Evolutionary conservation across 1,140 invertebrate species (phyloP), one percentile per base, ranked within the genome.

Genomic region (Cyphomyrmex costatus): DNA sequence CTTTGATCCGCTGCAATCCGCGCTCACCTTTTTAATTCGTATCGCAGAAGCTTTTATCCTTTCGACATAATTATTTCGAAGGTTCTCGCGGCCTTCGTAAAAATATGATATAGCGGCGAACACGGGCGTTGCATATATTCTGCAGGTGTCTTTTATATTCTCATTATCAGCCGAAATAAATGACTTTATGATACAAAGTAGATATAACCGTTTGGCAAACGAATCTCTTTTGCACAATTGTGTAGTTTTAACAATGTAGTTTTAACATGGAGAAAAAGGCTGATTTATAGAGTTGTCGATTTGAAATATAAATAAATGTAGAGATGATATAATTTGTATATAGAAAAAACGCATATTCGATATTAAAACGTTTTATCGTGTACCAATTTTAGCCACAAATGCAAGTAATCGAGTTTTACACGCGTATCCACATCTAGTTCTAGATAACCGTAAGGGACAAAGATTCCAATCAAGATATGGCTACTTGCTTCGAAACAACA

Each of bases 401-500:
- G 49, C 82, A 68, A 77, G 46, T 58, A 90, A 92, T 92, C 83
- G 87, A 90, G 84, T 87, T 88, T 83, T 90, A 89, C 82, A 61
- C 76, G 84, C 68, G 58, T 86, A 80, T 80, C 46, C 51, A 33
- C 33, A 82, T 82, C 74, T 74, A 68, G 51, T 71, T 76, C 70
- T 88, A 61, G 66, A 78, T 86, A 76, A 56, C 68, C 46, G 60
- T 56, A 70, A 85, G 84, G 80, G 83, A 78, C 77, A 42, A 70
- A 92, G 92, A 92, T 92, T 86, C 76, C 83, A 92, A 92, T 92
- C 90, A 92, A 92, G 92, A 92, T 92, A 92, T 2, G 12, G 82
- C 78, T 79, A 84, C 79, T 92, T 83, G 87, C 87, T 86, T 88
- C 82, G 87, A 79, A 88, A 88, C 88, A 86, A 84, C 77, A 73